Evolutionary conservation across 2,113 vertebrate species (phyloP), one percentile per base, ranked within the genome.

Genomic region (Perognathus longimembris): DNA sequence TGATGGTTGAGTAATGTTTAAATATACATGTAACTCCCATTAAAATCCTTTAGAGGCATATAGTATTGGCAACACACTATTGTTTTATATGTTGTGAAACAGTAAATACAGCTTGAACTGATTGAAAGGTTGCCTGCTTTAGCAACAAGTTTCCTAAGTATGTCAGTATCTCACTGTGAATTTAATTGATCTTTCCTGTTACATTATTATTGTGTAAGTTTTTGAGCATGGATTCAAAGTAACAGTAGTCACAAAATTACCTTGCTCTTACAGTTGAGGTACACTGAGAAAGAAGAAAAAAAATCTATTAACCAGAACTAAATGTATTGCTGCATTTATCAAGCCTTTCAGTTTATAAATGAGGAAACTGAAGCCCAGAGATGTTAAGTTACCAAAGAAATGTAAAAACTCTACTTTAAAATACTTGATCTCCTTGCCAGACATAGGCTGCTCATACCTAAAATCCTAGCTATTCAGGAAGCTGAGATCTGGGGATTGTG

Each of bases 61-160:
- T 21, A 85, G 32, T 93, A 64, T 82, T 84, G 67, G 30, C 40
- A 45, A 76, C 30, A 67, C 32, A 36, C n/a, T 77, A 88, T 85
- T 89, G 59, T 59, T 79, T 83, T 94, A 69, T 21, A 63, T 92
- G 90, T 14, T 30, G 80, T 82, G 12, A 77, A 90, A 78, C 15
- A 78, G 9, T 85, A 88, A 92, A 88, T 92, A 85, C 63, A 81
- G 54, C 89, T 76, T 83, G 54, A 17, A 75, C 85, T 91, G 71
- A 83, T 70, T 90, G 64, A 92, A 96, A 75, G 42, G 1, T 54
- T 80, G 28, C 90, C 74, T 94, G 34, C 32, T 83, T 73, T 94
- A 90, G 76, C 30, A 90, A 8, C 83, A 69, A 57, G 74, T 86
- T 92, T 94, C 24, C 61, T 70, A 6, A 36, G 54, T 66, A 74